Percentiles rank a stretch among this genome's conserved stretches.
phyloP scores from a whole-genome alignment of 2,113 vertebrate species.

The Ceyx margarethae region DNA sequence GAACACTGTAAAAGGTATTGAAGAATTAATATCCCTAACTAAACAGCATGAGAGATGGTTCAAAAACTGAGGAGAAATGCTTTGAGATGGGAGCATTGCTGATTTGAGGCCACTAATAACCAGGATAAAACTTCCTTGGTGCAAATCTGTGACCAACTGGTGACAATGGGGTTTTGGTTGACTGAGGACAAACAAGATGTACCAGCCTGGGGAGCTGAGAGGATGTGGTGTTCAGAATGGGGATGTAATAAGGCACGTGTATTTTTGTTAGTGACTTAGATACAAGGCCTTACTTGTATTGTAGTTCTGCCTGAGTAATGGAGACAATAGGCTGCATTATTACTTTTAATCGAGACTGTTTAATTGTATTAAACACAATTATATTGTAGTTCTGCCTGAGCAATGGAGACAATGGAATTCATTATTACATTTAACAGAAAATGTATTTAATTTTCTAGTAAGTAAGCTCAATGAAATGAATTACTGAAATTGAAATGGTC shows the following conservation, averaged over 20 bases:
- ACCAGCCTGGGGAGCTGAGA: not conserved
- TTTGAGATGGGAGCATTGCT: not conserved
- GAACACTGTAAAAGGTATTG: not conserved
- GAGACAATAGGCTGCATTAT: conserved; percentile 54
- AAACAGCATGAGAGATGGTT: not conserved
- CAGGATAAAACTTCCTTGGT: not conserved
- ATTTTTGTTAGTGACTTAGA: conserved; percentile 25
- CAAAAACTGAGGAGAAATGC: not conserved
- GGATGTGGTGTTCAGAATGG: not conserved
- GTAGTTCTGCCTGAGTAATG: conserved; percentile 33
- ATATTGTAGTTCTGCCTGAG: conserved; percentile 61
- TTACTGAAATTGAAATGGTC: conserved; percentile 55
- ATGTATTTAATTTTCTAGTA: conserved; percentile 76
- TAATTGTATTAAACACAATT: conserved; percentile 70
- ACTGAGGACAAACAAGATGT: not conserved
- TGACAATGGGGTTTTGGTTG: not conserved
- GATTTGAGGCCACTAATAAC: not conserved
- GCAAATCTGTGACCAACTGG: not conserved
- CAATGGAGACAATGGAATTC: conserved; percentile 60
- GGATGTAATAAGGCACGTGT: not conserved
- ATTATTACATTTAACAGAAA: conserved; percentile 69
- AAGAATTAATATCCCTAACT: not conserved
- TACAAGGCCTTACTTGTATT: conserved; percentile 2
- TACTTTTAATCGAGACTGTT: conserved; percentile 58
- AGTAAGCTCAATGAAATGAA: conserved; percentile 55